These are phyloP conservation scores for Orthosia incerta DNA, from an alignment of 2,888 invertebrate species.

Conservation along the genomic window DNA sequence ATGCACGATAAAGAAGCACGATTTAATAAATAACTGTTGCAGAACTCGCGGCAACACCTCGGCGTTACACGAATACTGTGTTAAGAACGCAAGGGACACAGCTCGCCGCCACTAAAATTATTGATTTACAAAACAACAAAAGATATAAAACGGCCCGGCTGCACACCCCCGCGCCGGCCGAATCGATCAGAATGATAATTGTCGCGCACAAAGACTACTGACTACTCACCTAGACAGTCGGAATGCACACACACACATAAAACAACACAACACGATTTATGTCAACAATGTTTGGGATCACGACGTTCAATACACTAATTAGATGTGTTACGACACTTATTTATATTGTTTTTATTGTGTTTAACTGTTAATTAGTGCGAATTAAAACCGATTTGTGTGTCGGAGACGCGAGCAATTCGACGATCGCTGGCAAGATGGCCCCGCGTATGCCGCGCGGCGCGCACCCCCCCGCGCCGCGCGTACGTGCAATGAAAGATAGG, in stretches of 20 bases:
- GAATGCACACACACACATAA: conserved; percentile 88
- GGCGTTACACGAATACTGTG: conserved; percentile 67
- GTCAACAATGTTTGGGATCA: conserved; percentile 79
- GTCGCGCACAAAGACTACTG: conserved; percentile 90
- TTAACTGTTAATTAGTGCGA: conserved; percentile 88
- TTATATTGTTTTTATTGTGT: conserved; percentile 78
- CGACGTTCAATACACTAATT: conserved; percentile 71
- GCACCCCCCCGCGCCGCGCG: conserved; percentile 86
- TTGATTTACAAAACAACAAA: conserved; percentile 91
- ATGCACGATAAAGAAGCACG: conserved; percentile 62
- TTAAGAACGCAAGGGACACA: conserved; percentile 66
- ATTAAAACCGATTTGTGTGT: conserved; percentile 86
- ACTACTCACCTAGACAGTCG: conserved; percentile 88
- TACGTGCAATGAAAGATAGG: conserved; percentile 91
- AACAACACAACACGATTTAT: conserved; percentile 84
- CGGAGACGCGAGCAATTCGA: conserved; percentile 89
- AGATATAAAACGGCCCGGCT: conserved; percentile 89
- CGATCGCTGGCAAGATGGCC: conserved; percentile 90
- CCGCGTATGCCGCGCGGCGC: conserved; percentile 86
- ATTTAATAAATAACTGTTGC: conserved; percentile 64
- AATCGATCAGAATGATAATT: conserved; percentile 91
- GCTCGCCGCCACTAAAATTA: conserved; percentile 87
- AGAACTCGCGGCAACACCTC: conserved; percentile 61
- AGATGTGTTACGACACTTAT: conserved; percentile 73
- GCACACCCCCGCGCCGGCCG: conserved; percentile 88